Evolutionary conservation across 2,113 vertebrate species (phyloP), one percentile per base, ranked within the genome.

Genomic region (Ibidorhyncha struthersii): DNA sequence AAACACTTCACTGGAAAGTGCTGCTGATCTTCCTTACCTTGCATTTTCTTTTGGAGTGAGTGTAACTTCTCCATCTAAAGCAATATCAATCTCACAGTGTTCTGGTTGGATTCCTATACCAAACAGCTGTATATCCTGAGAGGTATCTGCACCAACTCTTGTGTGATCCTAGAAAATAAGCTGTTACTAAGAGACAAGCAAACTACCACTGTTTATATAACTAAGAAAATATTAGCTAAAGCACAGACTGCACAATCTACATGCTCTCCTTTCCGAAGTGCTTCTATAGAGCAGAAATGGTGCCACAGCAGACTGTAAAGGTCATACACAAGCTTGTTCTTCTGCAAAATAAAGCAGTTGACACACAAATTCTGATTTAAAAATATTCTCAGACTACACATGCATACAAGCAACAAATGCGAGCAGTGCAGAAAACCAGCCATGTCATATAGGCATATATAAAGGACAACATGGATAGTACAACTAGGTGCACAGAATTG

Each of bases 111-210:
- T 99, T 49, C 99, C 99, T 91, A 99, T 99, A 25, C 99, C 99
- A 71, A 99, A 99, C 77, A 99, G 99, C 98, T 99, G 99, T 96
- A 99, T 99, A 97, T 99, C 99, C 98, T 99, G 99, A 94, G 99
- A 99, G 5, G 99, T 99, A 97, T 99, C 99, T 23, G 99, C 99
- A 38, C 99, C 99, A 91, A 99, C 99, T 93, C 98, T 98, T 1
- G 99, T 99, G 94, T 99, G 99, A 95, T 99, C 99, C 99, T 99
- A 86, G 50, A 91, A 90, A 94, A 98, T 1, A 96, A 87, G 74
- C 38, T 58, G 63, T 94, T 55, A 86, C 77, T 71, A 59, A 82
- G 82, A 91, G 83, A 93, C 56, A 89, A 83, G 65, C 13, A 80
- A 76, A 34, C 23, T 40, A 66, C 10, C 29, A 21, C 26, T 91